A percentile compares a stretch with the other conserved stretches of the same genome.
phyloP scores from a whole-genome alignment of 2,113 vertebrate genomes.

The Nesogale talazaci region DNA sequence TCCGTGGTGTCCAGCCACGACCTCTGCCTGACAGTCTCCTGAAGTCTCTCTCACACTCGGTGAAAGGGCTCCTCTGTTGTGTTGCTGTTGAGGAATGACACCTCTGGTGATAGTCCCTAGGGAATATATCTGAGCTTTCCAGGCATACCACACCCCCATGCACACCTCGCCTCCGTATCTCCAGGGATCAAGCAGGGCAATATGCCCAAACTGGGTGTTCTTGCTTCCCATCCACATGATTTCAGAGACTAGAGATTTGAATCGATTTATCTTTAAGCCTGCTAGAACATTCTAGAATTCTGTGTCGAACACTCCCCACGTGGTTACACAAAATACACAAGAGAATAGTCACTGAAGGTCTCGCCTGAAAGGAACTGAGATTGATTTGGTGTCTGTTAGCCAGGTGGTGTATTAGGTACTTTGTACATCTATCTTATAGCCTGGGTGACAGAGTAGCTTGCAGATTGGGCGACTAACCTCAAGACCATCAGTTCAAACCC shows the following conservation, averaged over 20 bases:
- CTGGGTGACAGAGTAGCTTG: no score
- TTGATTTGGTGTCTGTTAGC: not conserved
- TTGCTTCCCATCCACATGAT: not conserved
- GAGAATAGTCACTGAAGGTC: not conserved
- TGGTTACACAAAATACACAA: not conserved
- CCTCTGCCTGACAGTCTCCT: not conserved
- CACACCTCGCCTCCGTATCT: not conserved
- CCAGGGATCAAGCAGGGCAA: not conserved
- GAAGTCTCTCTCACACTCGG: not conserved
- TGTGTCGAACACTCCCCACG: not conserved
- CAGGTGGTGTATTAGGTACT: not conserved
- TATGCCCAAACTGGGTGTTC: not conserved
- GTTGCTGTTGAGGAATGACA: conserved; percentile 55
- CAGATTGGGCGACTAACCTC: no score
- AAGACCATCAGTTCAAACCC: no score
- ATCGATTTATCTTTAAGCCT: not conserved
- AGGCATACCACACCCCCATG: not conserved
- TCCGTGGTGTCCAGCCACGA: not conserved
- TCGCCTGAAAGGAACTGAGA: not conserved
- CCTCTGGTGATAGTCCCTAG: not conserved
- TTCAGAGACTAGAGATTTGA: not conserved
- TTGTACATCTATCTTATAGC: not conserved
- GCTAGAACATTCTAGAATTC: conserved; percentile 26
- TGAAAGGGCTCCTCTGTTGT: not conserved
- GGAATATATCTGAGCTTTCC: not conserved